Percentiles rank a stretch among this genome's conserved stretches.
These are phyloP conservation scores for Hermaeophaga mercurialis DNA, from an alignment of 2,888 invertebrate species.

Conservation along the genomic window DNA sequence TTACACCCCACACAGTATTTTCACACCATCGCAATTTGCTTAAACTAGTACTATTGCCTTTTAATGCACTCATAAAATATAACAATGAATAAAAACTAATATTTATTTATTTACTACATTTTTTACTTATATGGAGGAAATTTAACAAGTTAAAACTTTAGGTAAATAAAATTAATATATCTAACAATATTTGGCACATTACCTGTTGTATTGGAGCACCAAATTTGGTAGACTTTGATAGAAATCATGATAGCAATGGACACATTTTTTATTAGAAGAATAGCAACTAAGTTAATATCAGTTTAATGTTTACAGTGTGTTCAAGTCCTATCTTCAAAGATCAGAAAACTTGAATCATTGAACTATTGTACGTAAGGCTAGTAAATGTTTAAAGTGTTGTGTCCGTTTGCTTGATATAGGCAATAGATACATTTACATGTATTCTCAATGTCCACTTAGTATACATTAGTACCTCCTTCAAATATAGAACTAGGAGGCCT, in stretches of 20 bases:
- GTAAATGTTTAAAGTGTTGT: conserved; percentile 11
- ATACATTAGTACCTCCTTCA: conserved; percentile 27
- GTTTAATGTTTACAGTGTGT: neutral
- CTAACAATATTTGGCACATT: conserved; percentile 44
- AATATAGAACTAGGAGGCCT: conserved; percentile 20
- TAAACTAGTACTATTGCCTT: conserved; percentile 44
- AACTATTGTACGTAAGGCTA: neutral
- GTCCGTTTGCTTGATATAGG: conserved; percentile 33
- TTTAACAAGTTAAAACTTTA: conserved; percentile 46
- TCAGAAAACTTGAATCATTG: neutral
- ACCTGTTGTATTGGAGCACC: conserved; percentile 46
- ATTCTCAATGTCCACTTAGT: conserved; percentile 29
- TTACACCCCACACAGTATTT: conserved; percentile 34
- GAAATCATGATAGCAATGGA: conserved; percentile 32
- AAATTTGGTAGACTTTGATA: conserved; percentile 35
- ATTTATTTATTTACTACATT: conserved; percentile 45
- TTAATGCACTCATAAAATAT: conserved; percentile 38
- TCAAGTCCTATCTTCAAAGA: conserved; percentile 1
- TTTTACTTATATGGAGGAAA: conserved; percentile 47
- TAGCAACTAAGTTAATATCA: neutral
- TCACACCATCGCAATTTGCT: conserved; percentile 59
- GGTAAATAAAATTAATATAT: conserved; percentile 46
- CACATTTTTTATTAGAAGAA: conserved; percentile 16
- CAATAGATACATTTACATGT: conserved; percentile 27
- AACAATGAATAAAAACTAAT: conserved; percentile 45